A percentile compares a stretch with the other conserved stretches of the same genome.
Evolutionary conservation across 2,797 vertebrate species (phyloP).

Genomic region (Micropoecilia bifurca): DNA sequence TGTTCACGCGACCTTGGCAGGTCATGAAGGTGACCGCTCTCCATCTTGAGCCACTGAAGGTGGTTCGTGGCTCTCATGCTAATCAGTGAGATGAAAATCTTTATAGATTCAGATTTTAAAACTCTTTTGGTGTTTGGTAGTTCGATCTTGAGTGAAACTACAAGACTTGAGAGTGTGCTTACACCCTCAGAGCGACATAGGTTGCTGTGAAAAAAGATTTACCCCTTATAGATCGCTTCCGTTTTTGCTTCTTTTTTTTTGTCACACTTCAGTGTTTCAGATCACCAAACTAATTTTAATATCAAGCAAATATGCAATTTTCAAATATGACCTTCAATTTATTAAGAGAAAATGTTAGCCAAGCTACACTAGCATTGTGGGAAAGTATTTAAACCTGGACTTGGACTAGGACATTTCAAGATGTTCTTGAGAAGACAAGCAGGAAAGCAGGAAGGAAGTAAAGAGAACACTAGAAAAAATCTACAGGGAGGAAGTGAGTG

Average conservation of each 20-base stretch:
- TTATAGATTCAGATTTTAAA: neutral
- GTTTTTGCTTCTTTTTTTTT: neutral
- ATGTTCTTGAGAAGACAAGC: no score
- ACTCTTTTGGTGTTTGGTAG: neutral
- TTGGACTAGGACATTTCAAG: no score
- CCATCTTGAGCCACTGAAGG: neutral
- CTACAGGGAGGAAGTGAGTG: no score
- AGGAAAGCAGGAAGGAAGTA: no score
- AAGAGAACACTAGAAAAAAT: no score
- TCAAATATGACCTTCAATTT: neutral
- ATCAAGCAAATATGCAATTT: neutral
- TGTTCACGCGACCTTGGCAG: conserved; percentile 51
- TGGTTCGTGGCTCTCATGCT: neutral
- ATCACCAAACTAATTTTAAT: neutral
- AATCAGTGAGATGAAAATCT: neutral
- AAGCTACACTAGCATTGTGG: neutral
- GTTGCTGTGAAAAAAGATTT: neutral
- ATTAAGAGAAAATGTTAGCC: neutral
- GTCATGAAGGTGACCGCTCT: conserved; percentile 24
- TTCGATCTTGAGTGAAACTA: neutral
- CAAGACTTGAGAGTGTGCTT: neutral
- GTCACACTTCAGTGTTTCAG: neutral
- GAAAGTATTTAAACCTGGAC: neutral
- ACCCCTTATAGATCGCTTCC: neutral
- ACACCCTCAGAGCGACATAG: neutral